Base-by-base conservation (phyloP, 2,888 invertebrate genomes). In the Pachymerium ferrugineum region DNA sequence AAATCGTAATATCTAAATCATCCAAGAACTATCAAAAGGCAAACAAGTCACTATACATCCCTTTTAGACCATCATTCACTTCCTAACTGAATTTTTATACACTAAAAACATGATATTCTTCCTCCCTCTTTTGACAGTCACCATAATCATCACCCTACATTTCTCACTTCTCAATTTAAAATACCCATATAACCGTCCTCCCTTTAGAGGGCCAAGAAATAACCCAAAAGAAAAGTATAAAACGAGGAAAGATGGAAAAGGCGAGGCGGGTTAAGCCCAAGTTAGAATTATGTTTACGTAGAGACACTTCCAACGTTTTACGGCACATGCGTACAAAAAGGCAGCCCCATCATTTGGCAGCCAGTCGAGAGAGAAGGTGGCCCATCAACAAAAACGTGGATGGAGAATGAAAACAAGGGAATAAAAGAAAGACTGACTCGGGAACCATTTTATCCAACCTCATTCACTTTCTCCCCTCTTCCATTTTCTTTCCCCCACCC, bases 311-410 rank as follows among this genome's bases (percentile, higher is more conserved):
- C 19, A 54, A 10, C 10, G 47, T 54, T 19, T 54, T 19, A 19
- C 22, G 47, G 22, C n/a, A 10, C 47, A 54, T 54, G 47, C 47
- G 47, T n/a, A n/a, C 47, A 54, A 16, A 8, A 16, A 14, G 14
- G 0, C 38, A 14, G 14, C 1, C n/a, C 19, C 47, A 19, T 54
- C 47, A 54, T 54, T 54, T 54, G 47, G 47, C 47, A 54, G 47
- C 22, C 47, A 54, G 19, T 54, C 19, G 19, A 54, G 19, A 10
- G 22, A 54, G 16, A 54, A 54, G 47, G 47, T 54, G 47, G 47
- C 47, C 47, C 47, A 54, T 54, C 47, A 54, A 54, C 19, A 54
- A 54, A 54, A 54, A 54, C 19, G 47, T 54, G 47, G 47, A 54
- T 54, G 47, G 19, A 54, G 16, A 54, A 54, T 19, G 47, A 54